Base-by-base conservation (phyloP, 2,113 vertebrate genomes). In the Parus major region DNA sequence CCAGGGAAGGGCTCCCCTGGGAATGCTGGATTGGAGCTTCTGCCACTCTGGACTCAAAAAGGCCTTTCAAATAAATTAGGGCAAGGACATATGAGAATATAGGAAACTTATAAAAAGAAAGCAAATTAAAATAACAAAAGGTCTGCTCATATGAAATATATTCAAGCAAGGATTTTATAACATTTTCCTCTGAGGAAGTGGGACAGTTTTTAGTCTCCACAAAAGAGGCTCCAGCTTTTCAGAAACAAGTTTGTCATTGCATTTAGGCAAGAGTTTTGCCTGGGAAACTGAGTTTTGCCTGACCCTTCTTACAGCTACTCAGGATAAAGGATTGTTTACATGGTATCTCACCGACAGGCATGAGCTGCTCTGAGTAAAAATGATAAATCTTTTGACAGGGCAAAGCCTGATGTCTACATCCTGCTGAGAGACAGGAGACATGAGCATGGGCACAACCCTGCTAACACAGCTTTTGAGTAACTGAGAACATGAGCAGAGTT, bases 21-120 rank as follows among this genome's bases (percentile, higher is more conserved):
- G 57, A 86, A 73, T 31, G 66, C 25, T 87, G 94, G 22, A 35
- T 28, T 77, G 87, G 50, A 94, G 70, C 39, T 82, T 88, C 59
- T 82, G 63, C 53, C 65, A 41, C 44, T 78, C 36, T 22, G 64
- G 56, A 49, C 56, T 92, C 87, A 39, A 23, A 93, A 86, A 60
- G 39, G 47, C 55, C 96, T 97, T 87, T 70, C 15, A 88, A 79
- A 85, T 42, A 69, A 93, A 88, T 84, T 29, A 91, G 39, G 13
- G 17, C 28, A 93, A 49, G 23, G 31, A 66, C 19, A 50, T 47
- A 25, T 5, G 11, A 93, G n/a, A 42, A 66, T 89, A 80, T 4
- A 66, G 50, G 4, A 35, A 79, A 7, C 18, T 91, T 90, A 76
- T 41, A 72, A 90, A 65, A 88, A 46, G 11, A 61, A 89, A 72